Evolutionary conservation across 2,888 invertebrate species (phyloP).

Genomic region (Anoncus sp.): DNA sequence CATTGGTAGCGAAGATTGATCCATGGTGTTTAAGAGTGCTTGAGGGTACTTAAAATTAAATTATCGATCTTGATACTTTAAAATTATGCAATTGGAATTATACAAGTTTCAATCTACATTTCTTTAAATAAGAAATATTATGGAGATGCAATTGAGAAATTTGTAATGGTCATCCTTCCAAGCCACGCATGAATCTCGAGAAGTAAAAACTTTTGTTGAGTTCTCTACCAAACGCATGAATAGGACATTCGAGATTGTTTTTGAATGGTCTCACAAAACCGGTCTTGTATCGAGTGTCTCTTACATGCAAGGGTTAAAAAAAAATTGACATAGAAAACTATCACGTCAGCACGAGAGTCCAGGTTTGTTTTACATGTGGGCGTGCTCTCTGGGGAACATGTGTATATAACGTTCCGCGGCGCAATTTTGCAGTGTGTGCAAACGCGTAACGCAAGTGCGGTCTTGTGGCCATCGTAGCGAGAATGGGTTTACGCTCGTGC

Average conservation of each 20-base stretch:
- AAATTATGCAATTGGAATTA: too few species aligned
- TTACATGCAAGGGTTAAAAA: conserved; percentile 11
- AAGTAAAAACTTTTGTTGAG: conserved; percentile 18
- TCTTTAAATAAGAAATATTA: too few species aligned
- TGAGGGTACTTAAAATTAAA: too few species aligned
- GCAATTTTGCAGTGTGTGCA: conserved; percentile 53
- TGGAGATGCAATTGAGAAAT: too few species aligned
- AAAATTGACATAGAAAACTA: conserved; percentile 19
- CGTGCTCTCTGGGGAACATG: conserved; percentile 34
- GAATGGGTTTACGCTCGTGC: conserved; percentile 50
- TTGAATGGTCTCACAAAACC: conserved; percentile 24
- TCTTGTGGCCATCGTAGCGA: conserved; percentile 44
- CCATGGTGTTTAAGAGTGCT: too few species aligned
- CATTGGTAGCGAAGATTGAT: too few species aligned
- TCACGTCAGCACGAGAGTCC: conserved; percentile 34
- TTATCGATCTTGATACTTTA: too few species aligned
- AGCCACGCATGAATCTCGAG: too few species aligned
- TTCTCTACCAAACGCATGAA: conserved; percentile 16
- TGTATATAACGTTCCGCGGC: conserved; percentile 40
- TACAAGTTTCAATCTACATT: too few species aligned
- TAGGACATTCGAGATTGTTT: conserved; percentile 45
- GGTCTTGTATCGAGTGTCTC: conserved; percentile 33
- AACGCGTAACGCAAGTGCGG: conserved; percentile 58
- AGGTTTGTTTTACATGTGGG: conserved; percentile 57
- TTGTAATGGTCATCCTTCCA: too few species aligned